Percentiles rank a stretch among this genome's conserved stretches.
phyloP scores from a whole-genome alignment of 37 sponge, comb jelly and placozoan species.

The Hormiphora californensis region DNA sequence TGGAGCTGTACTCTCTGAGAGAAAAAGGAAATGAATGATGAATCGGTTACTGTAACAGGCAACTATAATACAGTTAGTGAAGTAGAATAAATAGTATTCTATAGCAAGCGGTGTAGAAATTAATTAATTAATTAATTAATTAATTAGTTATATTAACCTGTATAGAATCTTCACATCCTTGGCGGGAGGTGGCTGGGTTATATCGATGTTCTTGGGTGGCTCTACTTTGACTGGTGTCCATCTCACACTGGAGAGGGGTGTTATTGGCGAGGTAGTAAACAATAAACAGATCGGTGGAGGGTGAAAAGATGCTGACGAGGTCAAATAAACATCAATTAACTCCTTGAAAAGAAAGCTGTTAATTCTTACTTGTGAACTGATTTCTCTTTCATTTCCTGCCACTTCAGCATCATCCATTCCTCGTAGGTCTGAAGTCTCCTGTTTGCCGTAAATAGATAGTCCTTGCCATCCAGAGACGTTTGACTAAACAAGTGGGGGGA shows the following conservation, averaged over 20 bases:
- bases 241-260: conserved; percentile 10
- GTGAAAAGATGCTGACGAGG: too few species aligned
- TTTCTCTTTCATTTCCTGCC: conserved; percentile 55
- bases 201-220: conserved; percentile 41
- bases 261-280: too few species aligned
- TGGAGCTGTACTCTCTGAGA: conserved; percentile 21
- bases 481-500: conserved; percentile 44
- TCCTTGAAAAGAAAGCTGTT: too few species aligned
- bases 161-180: conserved; percentile 52
- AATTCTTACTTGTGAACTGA: conserved; percentile 40
- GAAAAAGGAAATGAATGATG: not conserved
- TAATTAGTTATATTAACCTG: not conserved
- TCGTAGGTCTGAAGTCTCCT: conserved; percentile 42
- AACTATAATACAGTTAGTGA: not conserved
- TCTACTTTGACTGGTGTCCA: conserved; percentile 48
- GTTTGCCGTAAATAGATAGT: conserved; percentile 45
- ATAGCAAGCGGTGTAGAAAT: too few species aligned
- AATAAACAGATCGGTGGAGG: too few species aligned
- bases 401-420: conserved; percentile 54
- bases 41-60: not conserved
- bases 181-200: conserved; percentile 27
- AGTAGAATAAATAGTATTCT: too few species aligned
- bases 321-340: too few species aligned
- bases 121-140: too few species aligned
- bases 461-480: conserved; percentile 45